Base-by-base conservation (phyloP, 2,888 invertebrate genomes). In the Atrina japonica region DNA sequence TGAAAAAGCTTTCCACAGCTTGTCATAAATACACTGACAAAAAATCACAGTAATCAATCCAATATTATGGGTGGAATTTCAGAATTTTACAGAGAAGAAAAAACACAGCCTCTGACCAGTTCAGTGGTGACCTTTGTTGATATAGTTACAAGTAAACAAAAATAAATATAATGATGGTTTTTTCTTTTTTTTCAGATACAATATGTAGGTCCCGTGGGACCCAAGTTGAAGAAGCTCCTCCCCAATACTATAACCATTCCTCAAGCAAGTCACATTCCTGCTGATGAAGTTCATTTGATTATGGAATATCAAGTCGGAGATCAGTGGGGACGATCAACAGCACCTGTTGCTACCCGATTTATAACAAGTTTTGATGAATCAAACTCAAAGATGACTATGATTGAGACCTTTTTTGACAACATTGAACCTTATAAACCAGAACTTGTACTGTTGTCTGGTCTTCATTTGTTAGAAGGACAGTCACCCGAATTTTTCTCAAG, bases 271-370 rank as follows among this genome's bases (percentile, higher is more conserved):
- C 66, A 80, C 30, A 82, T 85, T n/a, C 52, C 76, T 11, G 77
- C 86, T 58, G 92, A 92, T 76, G 92, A 91, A 76, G 81, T 91
- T 14, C 92, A 92, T 79, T 86, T 92, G 5, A 91, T 92, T 68
- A 84, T 92, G 86, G 92, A 92, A 76, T 91, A 91, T 74, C 87
- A 89, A 66, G 88, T 89, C 35, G 89, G 90, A 41, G 90, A 91
- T 50, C 83, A 80, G 23, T 89, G 91, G 84, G 91, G 89, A 2
- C 81, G 84, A 52, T 75, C 84, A 66, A 84, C 84, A 14, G 84
- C 91, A 0, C 90, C 91, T 0, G 88, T 89, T 21, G 91, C 91
- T 43, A 91, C 86, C 64, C 78, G 92, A 25, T 92, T 91, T 79
- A 91, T 92, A 70, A 89, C 90, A 21, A 90, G 90, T 58, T 88